A percentile compares a stretch with the other conserved stretches of the same genome.
Evolutionary conservation across 2,888 invertebrate genomes (phyloP).

Genomic region (Sthenelais limicola): DNA sequence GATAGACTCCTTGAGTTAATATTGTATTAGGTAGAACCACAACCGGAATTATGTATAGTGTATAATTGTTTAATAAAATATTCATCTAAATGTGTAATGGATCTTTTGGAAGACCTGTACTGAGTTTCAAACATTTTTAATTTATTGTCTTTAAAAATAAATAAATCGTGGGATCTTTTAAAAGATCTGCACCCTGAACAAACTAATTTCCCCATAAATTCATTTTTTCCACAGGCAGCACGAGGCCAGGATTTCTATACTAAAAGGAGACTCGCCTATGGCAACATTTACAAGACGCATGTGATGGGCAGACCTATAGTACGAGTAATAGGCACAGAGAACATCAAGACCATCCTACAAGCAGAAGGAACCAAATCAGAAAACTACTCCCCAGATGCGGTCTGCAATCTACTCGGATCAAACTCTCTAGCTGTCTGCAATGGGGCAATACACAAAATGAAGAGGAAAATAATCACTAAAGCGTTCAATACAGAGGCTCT

Average conservation of each 20-base stretch:
- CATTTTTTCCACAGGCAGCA: too few relatives aligned
- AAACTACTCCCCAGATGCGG: background rate
- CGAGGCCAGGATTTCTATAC: constrained; percentile 24
- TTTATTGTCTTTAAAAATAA: too few relatives aligned
- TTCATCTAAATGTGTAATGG: too few relatives aligned
- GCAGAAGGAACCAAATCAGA: constrained; percentile 55
- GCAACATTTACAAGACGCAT: constrained; percentile 65
- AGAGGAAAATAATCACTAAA: background rate
- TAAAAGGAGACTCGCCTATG: constrained; percentile 49
- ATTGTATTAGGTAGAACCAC: too few relatives aligned
- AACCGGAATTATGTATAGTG: too few relatives aligned
- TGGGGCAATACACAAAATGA: background rate
- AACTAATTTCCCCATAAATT: too few relatives aligned
- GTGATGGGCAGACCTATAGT: constrained; percentile 64
- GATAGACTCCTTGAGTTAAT: too few relatives aligned
- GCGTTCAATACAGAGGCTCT: constrained; percentile 15
- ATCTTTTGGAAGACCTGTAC: too few relatives aligned
- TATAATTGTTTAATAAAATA: too few relatives aligned
- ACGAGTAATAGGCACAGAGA: constrained; percentile 59
- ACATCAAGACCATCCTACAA: constrained; percentile 59
- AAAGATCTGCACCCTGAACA: too few relatives aligned
- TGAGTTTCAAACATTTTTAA: too few relatives aligned
- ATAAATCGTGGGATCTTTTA: too few relatives aligned
- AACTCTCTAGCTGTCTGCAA: background rate
- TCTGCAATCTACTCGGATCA: constrained; percentile 4